phyloP scores from a whole-genome alignment of 2,888 invertebrate genomes.

The Macroteleia sp. region DNA sequence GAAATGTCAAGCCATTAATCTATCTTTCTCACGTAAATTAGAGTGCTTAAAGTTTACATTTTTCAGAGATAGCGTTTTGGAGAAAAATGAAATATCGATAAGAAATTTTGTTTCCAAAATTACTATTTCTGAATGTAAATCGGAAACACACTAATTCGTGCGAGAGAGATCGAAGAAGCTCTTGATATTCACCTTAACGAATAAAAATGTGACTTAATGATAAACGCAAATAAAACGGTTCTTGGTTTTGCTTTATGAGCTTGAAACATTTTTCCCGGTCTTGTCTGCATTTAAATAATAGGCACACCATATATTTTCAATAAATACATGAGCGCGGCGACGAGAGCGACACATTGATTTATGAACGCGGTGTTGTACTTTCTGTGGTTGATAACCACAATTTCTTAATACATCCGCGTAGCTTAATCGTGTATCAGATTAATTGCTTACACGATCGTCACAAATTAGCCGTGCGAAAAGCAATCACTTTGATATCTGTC shows the following conservation, averaged over 20 bases:
- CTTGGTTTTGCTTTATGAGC: slow-evolving; percentile 1
- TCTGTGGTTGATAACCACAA: slow-evolving; percentile 34
- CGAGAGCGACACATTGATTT: slow-evolving; percentile 66
- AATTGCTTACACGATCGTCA: slow-evolving; percentile 45
- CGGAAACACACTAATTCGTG: too few species aligned
- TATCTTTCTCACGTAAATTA: too few species aligned
- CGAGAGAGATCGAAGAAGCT: too few species aligned
- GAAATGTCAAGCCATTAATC: too few species aligned
- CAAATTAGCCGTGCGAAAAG: slow-evolving; percentile 23
- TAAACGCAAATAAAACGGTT: slow-evolving; percentile 3
- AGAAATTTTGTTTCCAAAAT: too few species aligned
- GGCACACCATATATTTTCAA: slow-evolving; percentile 47
- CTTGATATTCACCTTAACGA: too few species aligned
- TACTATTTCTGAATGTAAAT: too few species aligned
- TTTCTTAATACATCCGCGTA: slow-evolving; percentile 34
- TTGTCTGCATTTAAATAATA: slow-evolving; percentile 43
- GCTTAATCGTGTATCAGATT: slow-evolving; percentile 45
- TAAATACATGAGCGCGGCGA: slow-evolving; percentile 54
- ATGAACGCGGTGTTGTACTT: slow-evolving; percentile 43
- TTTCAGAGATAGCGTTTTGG: too few species aligned
- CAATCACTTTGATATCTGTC: slow-evolving; percentile 10
- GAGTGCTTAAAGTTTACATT: too few species aligned
- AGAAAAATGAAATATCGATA: too few species aligned
- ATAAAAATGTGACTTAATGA: slow-evolving; percentile 9
- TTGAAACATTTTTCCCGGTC: background rate